Conservation (phyloP, 92 coral and sea anemone genomes). For the Muricea muricata region DNA sequence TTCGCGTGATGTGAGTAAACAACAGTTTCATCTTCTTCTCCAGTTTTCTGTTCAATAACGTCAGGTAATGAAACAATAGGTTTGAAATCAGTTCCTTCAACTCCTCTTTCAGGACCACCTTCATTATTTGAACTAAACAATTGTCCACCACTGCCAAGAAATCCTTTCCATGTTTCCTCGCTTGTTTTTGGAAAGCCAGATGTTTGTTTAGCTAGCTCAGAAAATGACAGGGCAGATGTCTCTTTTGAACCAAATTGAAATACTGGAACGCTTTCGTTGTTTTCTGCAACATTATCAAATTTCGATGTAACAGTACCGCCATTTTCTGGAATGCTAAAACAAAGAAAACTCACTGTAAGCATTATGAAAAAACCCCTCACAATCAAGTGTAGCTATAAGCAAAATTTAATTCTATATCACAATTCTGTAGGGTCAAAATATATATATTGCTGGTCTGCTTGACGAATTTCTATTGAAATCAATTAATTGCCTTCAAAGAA, state of each 20-base stretch:
- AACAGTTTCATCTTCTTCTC: slow-evolving; percentile 83
- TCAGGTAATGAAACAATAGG: slow-evolving; percentile 92
- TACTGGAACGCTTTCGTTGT: slow-evolving; percentile 36
- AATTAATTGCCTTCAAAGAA: no score
- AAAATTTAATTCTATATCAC: no score
- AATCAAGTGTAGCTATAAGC: no score
- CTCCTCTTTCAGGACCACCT: slow-evolving; percentile 75
- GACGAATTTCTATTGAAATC: no score
- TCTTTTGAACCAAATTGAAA: slow-evolving; percentile 69
- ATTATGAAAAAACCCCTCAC: no score
- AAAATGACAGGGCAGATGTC: slow-evolving; percentile 73
- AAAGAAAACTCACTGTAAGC: no score
- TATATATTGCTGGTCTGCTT: no score
- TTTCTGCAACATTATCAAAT: background rate
- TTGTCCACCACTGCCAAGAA: slow-evolving; percentile 73
- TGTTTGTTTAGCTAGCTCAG: slow-evolving; percentile 45
- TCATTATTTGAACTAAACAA: slow-evolving; percentile 74
- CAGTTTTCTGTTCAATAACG: slow-evolving; percentile 75
- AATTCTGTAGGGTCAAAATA: no score
- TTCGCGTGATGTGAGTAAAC: slow-evolving; percentile 86
- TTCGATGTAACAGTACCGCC: no score
- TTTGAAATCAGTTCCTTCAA: slow-evolving; percentile 87
- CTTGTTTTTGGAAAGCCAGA: slow-evolving; percentile 46
- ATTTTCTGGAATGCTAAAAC: no score
- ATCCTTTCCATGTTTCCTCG: slow-evolving; percentile 40